Base-by-base conservation (phyloP, 2,113 vertebrate species). In the Engystomops pustulosus region DNA sequence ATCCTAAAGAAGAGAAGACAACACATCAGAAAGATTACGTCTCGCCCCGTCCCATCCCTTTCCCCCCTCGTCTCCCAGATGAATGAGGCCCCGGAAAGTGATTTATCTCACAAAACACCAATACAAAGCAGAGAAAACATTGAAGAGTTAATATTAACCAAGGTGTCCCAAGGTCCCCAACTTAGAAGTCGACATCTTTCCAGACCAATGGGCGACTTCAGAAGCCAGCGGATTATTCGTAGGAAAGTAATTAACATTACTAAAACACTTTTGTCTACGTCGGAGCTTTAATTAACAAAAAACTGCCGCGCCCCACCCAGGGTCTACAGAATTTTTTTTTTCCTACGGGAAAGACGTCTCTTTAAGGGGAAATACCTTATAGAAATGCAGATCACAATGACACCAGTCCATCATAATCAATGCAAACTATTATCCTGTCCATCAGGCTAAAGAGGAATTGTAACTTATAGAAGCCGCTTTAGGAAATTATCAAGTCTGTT, bases 1-100 rank as follows among this genome's bases (percentile, higher is more conserved):
- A 90, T 99, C 97, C 98, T 99, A 75, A 1, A 67, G 84, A 41
- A 87, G 86, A 81, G 72, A 86, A 38, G 45, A 85, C 1, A 87
- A 65, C 1, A 15, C 12, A 2, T 44, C 36, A 62, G 7, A 4
- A 74, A 9, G 1, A 15, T 6, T 45, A n/a, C 10, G 34, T 71
- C 14, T 34, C 12, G 3, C 1, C 3, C 55, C 25, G 23, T 55
- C 53, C 12, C 1, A 14, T 30, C 6, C 30, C 4, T 27, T 65
- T 65, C n/a, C n/a, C n/a, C n/a, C n/a, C n/a, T n/a, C n/a, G n/a
- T n/a, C n/a, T n/a, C 14, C 14, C 1, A 8, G 60, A 30, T 15
- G 27, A 62, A 32, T 32, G 60, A 65, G 51, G 3, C 9, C 74
- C 25, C 58, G 51, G 53, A 77, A 72, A 78, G n/a, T 38, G 12